Percentiles rank a stretch among this genome's conserved stretches.
Conservation (phyloP, 2,113 vertebrate genomes). For the Myrmecobius fasciatus region DNA sequence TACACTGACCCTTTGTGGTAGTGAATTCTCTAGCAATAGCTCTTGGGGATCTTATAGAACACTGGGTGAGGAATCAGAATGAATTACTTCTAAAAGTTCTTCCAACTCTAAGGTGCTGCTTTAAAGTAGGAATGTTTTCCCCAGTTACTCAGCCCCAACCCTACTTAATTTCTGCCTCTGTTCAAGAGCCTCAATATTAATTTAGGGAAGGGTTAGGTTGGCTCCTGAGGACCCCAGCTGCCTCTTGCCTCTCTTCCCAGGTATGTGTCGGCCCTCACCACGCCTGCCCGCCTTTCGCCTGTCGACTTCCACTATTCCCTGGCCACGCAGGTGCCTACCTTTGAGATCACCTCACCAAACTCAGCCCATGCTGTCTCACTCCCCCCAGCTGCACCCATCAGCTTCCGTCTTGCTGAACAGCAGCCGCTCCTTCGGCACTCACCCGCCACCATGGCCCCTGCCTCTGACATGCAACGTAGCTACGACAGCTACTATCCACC, state of each 20-base stretch:
- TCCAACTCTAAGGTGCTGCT: not conserved
- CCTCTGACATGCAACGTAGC: conserved; percentile 90
- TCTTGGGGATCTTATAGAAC: not conserved
- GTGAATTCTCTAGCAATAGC: not conserved
- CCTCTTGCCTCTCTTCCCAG: conserved; percentile 81
- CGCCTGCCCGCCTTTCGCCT: conserved; percentile 95
- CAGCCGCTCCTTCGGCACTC: conserved; percentile 93
- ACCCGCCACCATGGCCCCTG: conserved; percentile 82
- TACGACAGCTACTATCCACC: conserved; percentile 95
- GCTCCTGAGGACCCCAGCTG: not conserved
- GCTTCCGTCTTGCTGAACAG: conserved; percentile 93
- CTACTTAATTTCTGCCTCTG: not conserved
- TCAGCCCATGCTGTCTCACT: conserved; percentile 94
- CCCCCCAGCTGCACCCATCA: conserved; percentile 92
- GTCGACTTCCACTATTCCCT: conserved; percentile 97
- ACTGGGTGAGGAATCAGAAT: not conserved
- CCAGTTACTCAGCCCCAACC: not conserved
- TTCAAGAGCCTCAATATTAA: not conserved
- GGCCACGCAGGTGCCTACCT: conserved; percentile 95
- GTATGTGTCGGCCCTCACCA: conserved; percentile 98
- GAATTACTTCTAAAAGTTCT: not conserved
- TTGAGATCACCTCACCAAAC: conserved; percentile 97
- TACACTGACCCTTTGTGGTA: not conserved
- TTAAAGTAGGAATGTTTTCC: not conserved
- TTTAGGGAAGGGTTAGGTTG: accelerated